Conservation (phyloP, 2,797 vertebrate species). For the Chanos chanos region DNA sequence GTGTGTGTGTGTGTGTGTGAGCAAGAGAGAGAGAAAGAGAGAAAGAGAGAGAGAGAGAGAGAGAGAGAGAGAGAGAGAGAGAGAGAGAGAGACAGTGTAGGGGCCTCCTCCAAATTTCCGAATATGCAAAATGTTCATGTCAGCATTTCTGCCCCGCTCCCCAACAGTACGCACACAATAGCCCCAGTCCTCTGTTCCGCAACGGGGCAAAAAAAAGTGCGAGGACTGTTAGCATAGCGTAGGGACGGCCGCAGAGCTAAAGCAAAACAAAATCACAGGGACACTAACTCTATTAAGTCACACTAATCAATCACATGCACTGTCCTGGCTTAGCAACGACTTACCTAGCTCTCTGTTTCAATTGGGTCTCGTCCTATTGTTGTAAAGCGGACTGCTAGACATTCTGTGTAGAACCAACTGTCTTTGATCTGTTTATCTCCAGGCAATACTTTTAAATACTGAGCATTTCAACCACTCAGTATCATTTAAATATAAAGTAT, state of each 20-base stretch:
- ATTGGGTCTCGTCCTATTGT: too few species aligned
- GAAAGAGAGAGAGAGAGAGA: neutral
- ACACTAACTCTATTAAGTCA: too few species aligned
- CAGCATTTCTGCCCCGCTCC: slow-evolving; percentile 68
- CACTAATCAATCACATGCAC: too few species aligned
- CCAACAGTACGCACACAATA: slow-evolving; percentile 64
- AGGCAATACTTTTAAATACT: too few species aligned
- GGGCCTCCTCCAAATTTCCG: slow-evolving; percentile 15
- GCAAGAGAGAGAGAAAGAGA: neutral
- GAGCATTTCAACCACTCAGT: too few species aligned
- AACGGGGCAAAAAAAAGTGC: slow-evolving; percentile 59
- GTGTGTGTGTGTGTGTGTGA: neutral
- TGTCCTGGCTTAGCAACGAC: too few species aligned
- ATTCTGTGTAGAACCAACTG: too few species aligned
- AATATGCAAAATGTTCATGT: slow-evolving; percentile 55
- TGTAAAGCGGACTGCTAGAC: too few species aligned
- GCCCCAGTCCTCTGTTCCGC: slow-evolving; percentile 43
- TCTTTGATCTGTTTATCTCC: too few species aligned
- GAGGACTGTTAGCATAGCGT: slow-evolving; percentile 52
- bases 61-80: neutral
- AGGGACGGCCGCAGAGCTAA: slow-evolving; percentile 25
- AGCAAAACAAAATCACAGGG: too few species aligned
- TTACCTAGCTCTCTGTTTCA: too few species aligned
- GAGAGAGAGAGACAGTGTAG: slow-evolving; percentile 1
- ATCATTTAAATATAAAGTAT: too few species aligned